These are phyloP conservation scores for Procavia capensis DNA, from an alignment of 2,113 vertebrate species.

Conservation along the genomic window DNA sequence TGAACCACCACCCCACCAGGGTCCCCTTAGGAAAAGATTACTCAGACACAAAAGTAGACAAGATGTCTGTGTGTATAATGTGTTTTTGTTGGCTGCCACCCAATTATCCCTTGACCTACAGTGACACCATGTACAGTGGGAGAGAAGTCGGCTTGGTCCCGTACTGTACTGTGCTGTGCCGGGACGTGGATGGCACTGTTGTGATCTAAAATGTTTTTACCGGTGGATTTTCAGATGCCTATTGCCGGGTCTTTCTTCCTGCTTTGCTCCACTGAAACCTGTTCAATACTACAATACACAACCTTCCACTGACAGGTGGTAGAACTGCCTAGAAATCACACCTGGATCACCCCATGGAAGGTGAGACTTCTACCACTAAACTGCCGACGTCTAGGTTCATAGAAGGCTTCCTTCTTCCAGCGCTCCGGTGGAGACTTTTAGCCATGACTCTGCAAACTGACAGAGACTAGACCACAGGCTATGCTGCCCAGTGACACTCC, in stretches of 20 bases:
- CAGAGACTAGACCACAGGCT: background rate
- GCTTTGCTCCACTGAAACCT: background rate
- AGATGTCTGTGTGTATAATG: background rate
- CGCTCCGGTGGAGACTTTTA: background rate
- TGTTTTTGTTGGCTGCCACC: background rate
- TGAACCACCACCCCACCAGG: background rate
- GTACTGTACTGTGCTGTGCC: background rate
- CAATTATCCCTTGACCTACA: background rate
- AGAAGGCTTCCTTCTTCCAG: background rate
- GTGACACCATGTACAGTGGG: background rate
- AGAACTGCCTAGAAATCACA: background rate
- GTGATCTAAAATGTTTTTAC: background rate
- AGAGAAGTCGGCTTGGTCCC: too few species aligned
- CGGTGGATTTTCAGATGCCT: background rate
- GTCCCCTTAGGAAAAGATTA: background rate
- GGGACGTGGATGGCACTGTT: too few species aligned
- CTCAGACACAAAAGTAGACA: background rate
- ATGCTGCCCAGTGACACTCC: background rate
- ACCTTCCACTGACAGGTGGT: background rate
- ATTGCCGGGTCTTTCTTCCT: background rate
- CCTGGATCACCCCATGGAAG: background rate
- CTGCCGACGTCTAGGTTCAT: too few species aligned
- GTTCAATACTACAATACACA: background rate
- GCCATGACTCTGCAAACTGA: background rate
- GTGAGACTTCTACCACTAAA: background rate